Evolutionary conservation across 2,797 vertebrate species (phyloP), one percentile per base, ranked within the genome.

Genomic region (Petrocephalus schoutedeni): DNA sequence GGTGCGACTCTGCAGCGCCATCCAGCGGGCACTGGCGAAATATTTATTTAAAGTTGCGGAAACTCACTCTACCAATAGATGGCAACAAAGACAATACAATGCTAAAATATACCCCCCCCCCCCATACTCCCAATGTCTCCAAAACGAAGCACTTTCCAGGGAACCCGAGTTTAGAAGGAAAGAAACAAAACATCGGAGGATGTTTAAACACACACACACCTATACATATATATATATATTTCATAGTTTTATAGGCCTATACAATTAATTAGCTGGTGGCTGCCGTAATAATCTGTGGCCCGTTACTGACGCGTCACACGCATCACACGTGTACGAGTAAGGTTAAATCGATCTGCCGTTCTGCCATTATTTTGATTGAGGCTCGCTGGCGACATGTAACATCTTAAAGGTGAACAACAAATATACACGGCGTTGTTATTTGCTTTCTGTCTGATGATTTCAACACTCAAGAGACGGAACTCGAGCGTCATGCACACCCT

Each of bases 11-110:
- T 80, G 74, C 74, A 49, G 16, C 71, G 71, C 71, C 36, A 77
- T 45, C 71, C 36, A 32, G 64, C 64, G 64, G 12, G 28, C 28
- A 84, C 80, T 23, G 16, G 80, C 8, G 10, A 84, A 51, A 84
- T 51, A 5, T 51, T 45, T 45, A 51, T 45, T 5, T 1, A 14
- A 82, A 10, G 36, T 21, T 51, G 19, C 16, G 77, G n/a, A 82
- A 71, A 83, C 64, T 36, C 2, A 54, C 51, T 57, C 67, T 16
- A 74, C 88, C 89, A 88, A 59, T 71, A 94, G 94, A 89, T 89
- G 91, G 90, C 87, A 89, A 91, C 91, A 95, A 74, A 93, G 87
- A 82, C 54, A 21, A 74, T 36, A 1, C 19, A 41, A 88, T 61
- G 4, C 8, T 41, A 14, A 41, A 59, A 59, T n/a, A 23, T 41